A percentile compares a stretch with the other conserved stretches of the same genome.
Evolutionary conservation across 1,140 invertebrate species (phyloP).

Genomic region (Temnothorax nylanderi): DNA sequence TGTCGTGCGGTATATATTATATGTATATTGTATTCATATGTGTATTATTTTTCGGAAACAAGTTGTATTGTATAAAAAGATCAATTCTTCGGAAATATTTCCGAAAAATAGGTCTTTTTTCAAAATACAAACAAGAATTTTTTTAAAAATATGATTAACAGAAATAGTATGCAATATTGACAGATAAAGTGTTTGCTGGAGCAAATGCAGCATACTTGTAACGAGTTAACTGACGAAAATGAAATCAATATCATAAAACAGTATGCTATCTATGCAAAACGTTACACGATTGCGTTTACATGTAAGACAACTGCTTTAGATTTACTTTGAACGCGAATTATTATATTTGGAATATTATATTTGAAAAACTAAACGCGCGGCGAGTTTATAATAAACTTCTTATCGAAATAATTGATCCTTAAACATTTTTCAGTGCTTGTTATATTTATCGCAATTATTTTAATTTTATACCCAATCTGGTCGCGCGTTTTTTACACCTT

Average conservation of each 20-base stretch:
- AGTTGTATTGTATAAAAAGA: no score
- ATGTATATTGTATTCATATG: no score
- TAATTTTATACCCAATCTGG: background rate
- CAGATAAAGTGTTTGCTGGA: slow-evolving; percentile 2
- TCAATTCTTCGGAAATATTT: no score
- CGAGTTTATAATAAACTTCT: background rate
- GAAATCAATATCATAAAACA: slow-evolving; percentile 2
- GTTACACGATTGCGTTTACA: background rate
- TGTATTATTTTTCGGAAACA: no score
- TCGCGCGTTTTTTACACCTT: background rate
- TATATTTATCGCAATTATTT: background rate
- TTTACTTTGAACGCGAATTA: background rate
- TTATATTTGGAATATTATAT: background rate
- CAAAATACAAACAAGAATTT: no score
- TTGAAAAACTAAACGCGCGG: background rate
- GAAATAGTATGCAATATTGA: no score
- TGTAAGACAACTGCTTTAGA: background rate
- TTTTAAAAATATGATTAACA: no score
- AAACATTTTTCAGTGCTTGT: background rate
- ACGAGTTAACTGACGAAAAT: background rate
- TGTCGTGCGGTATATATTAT: no score
- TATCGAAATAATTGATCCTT: background rate
- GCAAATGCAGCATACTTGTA: background rate
- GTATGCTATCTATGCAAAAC: background rate
- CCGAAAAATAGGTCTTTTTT: no score